phyloP scores from a whole-genome alignment of 2,888 invertebrate genomes.

The Lathronympha strigana region DNA sequence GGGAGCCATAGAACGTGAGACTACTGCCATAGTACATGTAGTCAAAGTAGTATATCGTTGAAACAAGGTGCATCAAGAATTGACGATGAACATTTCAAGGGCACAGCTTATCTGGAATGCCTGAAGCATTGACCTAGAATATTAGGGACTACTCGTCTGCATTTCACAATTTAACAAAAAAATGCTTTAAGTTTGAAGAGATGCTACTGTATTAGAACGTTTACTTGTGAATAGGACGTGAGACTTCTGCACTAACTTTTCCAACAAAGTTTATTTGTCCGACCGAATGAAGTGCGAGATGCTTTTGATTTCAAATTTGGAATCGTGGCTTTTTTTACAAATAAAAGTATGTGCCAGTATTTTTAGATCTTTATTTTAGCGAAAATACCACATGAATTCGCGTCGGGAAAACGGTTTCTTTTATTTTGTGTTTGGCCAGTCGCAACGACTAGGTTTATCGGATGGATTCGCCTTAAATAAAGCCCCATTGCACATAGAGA shows the following conservation, averaged over 20 bases:
- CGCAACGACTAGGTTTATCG: too few relatives aligned
- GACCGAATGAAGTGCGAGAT: constrained; percentile 44
- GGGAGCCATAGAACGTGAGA: constrained; percentile 60
- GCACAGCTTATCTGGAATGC: too few relatives aligned
- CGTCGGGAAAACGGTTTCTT: neutral
- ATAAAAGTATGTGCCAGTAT: constrained; percentile 7
- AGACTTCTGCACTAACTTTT: constrained; percentile 57
- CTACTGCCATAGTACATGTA: constrained; percentile 45
- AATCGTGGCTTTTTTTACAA: constrained; percentile 8
- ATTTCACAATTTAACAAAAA: too few relatives aligned
- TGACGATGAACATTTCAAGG: neutral
- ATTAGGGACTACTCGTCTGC: too few relatives aligned
- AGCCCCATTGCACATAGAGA: too few relatives aligned
- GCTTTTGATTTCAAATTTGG: constrained; percentile 43
- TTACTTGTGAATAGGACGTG: constrained; percentile 54
- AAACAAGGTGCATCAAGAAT: neutral
- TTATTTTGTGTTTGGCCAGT: neutral
- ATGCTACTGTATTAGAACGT: neutral
- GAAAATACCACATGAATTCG: neutral
- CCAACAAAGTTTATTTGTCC: constrained; percentile 53
- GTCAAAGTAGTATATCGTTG: neutral
- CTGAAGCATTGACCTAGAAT: too few relatives aligned
- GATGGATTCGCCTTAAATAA: too few relatives aligned
- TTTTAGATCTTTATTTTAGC: neutral
- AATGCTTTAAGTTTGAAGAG: neutral